These are phyloP conservation scores for Pseudorasbora parva DNA, from an alignment of 2,113 vertebrate species.

Conservation along the genomic window DNA sequence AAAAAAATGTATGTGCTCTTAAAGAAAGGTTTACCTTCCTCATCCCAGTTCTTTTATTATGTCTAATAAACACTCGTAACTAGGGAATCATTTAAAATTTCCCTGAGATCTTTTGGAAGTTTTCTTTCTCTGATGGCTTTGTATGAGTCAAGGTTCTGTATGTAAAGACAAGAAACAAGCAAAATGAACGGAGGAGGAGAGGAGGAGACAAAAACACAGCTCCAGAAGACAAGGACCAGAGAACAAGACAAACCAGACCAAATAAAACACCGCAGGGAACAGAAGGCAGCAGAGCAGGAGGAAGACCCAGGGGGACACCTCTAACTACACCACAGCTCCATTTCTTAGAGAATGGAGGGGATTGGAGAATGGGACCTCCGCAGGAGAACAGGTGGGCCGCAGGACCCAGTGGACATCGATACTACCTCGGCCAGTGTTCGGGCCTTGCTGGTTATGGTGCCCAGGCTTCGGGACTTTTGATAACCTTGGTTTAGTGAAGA, in stretches of 20 bases:
- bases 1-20: conserved; percentile 10
- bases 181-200: conserved; percentile 9
- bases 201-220: conserved; percentile 37
- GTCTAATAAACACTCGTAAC: background rate
- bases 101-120: conserved; percentile 51
- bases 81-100: conserved; percentile 40
- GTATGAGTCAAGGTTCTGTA: background rate
- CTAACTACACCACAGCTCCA: conserved; percentile 20
- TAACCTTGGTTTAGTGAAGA: conserved; percentile 77
- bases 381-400: conserved; percentile 67
- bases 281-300: conserved; percentile 33
- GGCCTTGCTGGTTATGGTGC: conserved; percentile 71
- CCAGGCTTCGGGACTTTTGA: conserved; percentile 76
- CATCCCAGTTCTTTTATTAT: conserved; percentile 15
- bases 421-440: conserved; percentile 72
- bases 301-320: conserved; percentile 36
- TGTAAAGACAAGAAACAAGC: conserved; percentile 44
- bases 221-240: conserved; percentile 45
- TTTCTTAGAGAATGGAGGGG: conserved; percentile 73
- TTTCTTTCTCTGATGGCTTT: conserved; percentile 33
- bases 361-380: conserved; percentile 64
- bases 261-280: conserved; percentile 37
- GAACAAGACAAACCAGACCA: conserved; percentile 46
- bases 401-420: conserved; percentile 71
- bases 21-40: conserved; percentile 4